A percentile compares a stretch with the other conserved stretches of the same genome.
Evolutionary conservation across 2,888 invertebrate genomes (phyloP).

Genomic region (Eudasyphora cyanicolor): DNA sequence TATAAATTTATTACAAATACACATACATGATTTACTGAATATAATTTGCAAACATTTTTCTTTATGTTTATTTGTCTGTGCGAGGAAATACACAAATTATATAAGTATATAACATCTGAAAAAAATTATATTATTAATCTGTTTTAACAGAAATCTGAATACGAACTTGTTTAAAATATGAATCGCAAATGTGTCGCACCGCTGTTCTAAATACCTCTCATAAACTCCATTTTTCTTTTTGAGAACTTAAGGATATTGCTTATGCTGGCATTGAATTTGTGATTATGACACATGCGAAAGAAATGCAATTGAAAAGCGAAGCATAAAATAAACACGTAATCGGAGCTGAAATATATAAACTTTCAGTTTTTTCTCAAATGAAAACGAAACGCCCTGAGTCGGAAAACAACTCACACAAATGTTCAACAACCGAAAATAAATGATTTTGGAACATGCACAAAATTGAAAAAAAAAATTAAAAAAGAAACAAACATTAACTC

Average conservation of each 20-base stretch:
- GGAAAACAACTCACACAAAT: no score
- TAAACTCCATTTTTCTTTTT: neutral
- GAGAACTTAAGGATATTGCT: neutral
- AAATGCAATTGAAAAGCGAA: slow-evolving; percentile 51
- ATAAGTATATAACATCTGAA: no score
- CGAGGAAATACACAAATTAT: no score
- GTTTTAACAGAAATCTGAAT: no score
- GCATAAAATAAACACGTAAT: slow-evolving; percentile 60
- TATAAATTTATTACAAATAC: no score
- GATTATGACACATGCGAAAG: slow-evolving; percentile 56
- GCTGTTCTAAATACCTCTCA: no score
- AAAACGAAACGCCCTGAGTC: slow-evolving; percentile 47
- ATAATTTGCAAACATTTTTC: no score
- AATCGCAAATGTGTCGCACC: no score
- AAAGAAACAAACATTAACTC: neutral
- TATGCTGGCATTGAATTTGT: slow-evolving; percentile 53
- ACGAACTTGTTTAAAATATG: no score
- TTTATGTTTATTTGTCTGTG: no score
- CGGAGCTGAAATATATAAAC: slow-evolving; percentile 50
- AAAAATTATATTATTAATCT: no score
- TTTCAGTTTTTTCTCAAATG: slow-evolving; percentile 55
- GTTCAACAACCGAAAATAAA: slow-evolving; percentile 44
- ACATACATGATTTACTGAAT: no score
- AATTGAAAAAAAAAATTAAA: neutral
- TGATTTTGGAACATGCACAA: slow-evolving; percentile 58